A percentile compares a stretch with the other conserved stretches of the same genome.
Evolutionary conservation across 2,888 invertebrate genomes (phyloP).

Genomic region (Athrips mouffetella): DNA sequence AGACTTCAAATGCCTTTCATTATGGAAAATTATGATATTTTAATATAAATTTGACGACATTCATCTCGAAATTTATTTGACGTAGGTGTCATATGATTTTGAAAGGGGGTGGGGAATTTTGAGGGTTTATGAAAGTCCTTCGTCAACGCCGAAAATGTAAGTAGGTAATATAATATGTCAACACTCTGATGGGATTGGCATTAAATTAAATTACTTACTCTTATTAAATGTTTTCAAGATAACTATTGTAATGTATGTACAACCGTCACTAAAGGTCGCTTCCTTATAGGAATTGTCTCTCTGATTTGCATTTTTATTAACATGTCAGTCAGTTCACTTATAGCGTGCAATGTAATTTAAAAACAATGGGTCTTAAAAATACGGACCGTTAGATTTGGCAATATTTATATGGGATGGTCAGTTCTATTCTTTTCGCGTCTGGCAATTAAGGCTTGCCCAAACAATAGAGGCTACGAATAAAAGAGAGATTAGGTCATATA

Average conservation of each 20-base stretch:
- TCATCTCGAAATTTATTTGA: neutral
- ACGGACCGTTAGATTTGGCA: no score
- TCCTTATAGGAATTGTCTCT: constrained; percentile 6
- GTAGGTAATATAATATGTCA: neutral
- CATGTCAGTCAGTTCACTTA: constrained; percentile 16
- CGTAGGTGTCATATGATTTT: neutral
- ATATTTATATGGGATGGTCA: no score
- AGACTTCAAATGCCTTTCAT: no score
- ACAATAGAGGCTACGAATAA: no score
- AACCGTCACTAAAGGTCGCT: neutral
- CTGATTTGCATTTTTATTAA: constrained; percentile 25
- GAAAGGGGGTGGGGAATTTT: no score
- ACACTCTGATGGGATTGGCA: neutral
- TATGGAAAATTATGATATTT: no score
- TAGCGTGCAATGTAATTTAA: constrained; percentile 7
- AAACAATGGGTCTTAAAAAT: no score
- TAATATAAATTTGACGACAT: no score
- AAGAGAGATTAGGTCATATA: no score
- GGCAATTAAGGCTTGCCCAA: no score
- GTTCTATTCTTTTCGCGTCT: no score
- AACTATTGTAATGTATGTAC: neutral
- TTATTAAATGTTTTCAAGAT: neutral
- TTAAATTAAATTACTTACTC: neutral
- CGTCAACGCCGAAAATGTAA: neutral
- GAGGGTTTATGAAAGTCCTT: neutral